phyloP scores from a whole-genome alignment of 2,113 vertebrate species.

The Nannospalax galili region DNA sequence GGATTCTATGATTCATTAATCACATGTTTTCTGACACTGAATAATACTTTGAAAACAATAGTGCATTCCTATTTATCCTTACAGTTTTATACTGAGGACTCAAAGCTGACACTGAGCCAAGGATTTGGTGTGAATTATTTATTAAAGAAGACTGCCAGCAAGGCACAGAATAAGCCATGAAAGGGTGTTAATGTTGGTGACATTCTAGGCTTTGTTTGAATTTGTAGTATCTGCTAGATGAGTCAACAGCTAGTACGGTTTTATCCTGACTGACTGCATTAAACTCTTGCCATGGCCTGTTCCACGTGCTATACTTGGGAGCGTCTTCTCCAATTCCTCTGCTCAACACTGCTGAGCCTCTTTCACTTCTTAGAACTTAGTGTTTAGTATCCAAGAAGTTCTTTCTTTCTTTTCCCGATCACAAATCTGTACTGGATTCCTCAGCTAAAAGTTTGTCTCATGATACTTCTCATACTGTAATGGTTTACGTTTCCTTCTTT shows the following conservation, averaged over 20 bases:
- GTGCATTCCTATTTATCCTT: background rate
- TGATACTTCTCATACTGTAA: background rate
- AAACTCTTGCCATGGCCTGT: background rate
- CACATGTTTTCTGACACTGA: constrained; percentile 35
- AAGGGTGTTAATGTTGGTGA: background rate
- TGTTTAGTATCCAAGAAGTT: background rate
- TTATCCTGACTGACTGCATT: background rate
- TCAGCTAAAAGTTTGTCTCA: background rate
- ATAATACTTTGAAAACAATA: constrained; percentile 56
- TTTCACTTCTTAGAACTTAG: background rate
- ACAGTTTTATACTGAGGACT: background rate
- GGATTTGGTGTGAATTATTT: background rate
- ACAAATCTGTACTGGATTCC: background rate
- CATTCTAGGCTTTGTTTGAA: background rate
- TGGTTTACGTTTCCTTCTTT: background rate
- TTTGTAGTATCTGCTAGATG: background rate
- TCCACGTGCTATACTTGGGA: background rate
- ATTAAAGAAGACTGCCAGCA: background rate
- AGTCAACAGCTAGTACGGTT: no score
- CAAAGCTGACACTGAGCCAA: background rate
- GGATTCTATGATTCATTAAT: constrained; percentile 68
- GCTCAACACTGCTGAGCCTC: background rate
- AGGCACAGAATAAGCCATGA: background rate
- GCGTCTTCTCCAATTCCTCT: background rate
- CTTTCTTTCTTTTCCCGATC: background rate